A percentile compares a stretch with the other conserved stretches of the same genome.
These are phyloP conservation scores for Trachurus trachurus DNA, from an alignment of 2,797 vertebrate species.

Conservation along the genomic window DNA sequence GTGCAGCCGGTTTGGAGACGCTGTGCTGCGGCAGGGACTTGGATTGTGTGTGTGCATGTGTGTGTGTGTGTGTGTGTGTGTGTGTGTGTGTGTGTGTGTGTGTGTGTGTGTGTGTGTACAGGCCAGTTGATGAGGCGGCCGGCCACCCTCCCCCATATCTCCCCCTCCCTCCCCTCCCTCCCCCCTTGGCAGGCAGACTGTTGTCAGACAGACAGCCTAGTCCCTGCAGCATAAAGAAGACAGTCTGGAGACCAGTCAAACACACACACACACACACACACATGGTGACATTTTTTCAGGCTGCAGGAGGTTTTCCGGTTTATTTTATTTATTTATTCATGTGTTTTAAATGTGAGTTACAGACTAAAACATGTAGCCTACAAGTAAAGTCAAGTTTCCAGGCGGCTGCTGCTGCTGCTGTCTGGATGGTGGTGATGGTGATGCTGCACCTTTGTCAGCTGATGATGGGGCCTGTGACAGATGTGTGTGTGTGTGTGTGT, in stretches of 20 bases:
- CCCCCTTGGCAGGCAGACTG: not conserved
- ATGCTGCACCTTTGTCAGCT: too few relatives aligned
- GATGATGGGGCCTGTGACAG: too few relatives aligned
- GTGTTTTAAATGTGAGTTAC: too few relatives aligned
- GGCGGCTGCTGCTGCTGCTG: too few relatives aligned
- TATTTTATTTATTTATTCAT: too few relatives aligned
- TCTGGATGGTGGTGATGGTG: too few relatives aligned
- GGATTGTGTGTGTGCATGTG: not conserved
- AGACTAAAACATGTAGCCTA: too few relatives aligned
- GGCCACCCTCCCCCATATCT: conserved; percentile 13
- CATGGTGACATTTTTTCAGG: not conserved
- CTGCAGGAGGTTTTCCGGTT: not conserved
- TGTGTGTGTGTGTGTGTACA: conserved; percentile 13
- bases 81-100: too few relatives aligned
- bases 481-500: too few relatives aligned
- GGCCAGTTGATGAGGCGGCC: not conserved
- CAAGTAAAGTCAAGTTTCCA: too few relatives aligned
- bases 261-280: not conserved
- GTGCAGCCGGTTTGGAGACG: too few relatives aligned
- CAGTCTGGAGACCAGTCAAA: not conserved
- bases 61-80: too few relatives aligned
- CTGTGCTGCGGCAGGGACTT: not conserved
- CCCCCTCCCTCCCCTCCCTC: conserved; percentile 2
- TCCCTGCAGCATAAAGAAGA: conserved; percentile 21
- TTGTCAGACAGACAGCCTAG: not conserved